phyloP scores from a whole-genome alignment of 2,113 vertebrate species.

The Mesembrinibis cayennensis region DNA sequence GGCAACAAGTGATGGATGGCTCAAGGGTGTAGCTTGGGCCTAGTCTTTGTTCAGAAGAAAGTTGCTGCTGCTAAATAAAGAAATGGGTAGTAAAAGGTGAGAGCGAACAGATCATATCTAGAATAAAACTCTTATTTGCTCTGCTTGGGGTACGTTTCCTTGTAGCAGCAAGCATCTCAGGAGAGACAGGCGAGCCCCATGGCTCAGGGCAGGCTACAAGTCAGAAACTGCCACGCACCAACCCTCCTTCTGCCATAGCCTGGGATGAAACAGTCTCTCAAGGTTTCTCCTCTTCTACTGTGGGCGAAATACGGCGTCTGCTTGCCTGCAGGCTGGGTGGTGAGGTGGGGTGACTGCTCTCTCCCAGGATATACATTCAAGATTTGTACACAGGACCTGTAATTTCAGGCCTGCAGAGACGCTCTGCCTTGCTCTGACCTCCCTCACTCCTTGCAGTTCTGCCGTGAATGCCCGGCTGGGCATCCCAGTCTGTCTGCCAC shows the following conservation, averaged over 20 bases:
- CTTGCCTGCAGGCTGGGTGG: not conserved
- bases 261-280: not conserved
- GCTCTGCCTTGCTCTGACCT: not conserved
- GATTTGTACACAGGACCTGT: not conserved
- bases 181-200: not conserved
- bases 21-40: constrained; percentile 48
- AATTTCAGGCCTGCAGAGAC: not conserved
- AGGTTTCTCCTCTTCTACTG: not conserved
- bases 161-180: not conserved
- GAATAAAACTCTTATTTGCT: not conserved
- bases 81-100: constrained; percentile 37
- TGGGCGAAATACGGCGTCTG: rapidly evolving
- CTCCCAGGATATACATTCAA: not conserved
- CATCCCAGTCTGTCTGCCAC: not conserved
- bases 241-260: not conserved
- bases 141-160: not conserved
- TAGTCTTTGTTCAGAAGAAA: constrained; percentile 64
- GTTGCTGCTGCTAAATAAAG: constrained; percentile 68
- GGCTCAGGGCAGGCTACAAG: not conserved
- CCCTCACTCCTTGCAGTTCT: not conserved
- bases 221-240: not conserved
- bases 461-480: rapidly evolving
- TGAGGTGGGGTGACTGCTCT: not conserved
- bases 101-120: constrained; percentile 2
- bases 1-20: constrained; percentile 61